Evolutionary conservation across 1,140 invertebrate species (phyloP), one percentile per base, ranked within the genome.

Genomic region (Eumeta japonica): DNA sequence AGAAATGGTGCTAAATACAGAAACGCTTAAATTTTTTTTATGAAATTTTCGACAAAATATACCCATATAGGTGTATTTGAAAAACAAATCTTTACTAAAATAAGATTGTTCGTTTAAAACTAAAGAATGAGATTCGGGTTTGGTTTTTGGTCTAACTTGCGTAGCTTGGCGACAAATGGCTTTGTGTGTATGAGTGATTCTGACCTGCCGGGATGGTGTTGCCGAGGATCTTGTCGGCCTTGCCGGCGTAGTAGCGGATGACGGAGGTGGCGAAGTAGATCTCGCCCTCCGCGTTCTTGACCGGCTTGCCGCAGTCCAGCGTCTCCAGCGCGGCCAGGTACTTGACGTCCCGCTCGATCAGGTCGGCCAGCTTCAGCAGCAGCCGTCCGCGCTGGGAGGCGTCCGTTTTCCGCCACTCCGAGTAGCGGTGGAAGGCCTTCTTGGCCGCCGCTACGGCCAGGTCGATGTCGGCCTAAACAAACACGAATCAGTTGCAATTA

Each of bases 371-470:
- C 73, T 85, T 72, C 10, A 63, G 50, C 3, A 71, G 57, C 2
- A 70, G 47, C 4, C 44, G 58, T 28, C 83, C 85, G 47, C 86
- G 74, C 38, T 79, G 78, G 7, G 84, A 80, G n/a, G 87, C 84
- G 60, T 88, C 84, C 62, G 88, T 76, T 16, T 63, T 79, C n/a
- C 87, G 77, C 87, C 87, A 90, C 61, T 81, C 74, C 2, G 89
- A 87, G 43, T 81, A 82, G 17, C 80, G 75, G 11, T 81, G 76
- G 52, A 90, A 90, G 0, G 88, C 88, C 33, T 83, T 75, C 35
- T 78, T 78, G 1, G 92, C 92, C 16, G 90, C 91, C 38, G 81
- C 66, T 1, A 95, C 91, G 2, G 92, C 92, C 34, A 79, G 52
- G 50, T 94, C 82, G 5, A 94, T 80, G 67, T 95, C 89, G 38